Conservation (phyloP, 2,797 vertebrate species). For the Synanceia verrucosa region DNA sequence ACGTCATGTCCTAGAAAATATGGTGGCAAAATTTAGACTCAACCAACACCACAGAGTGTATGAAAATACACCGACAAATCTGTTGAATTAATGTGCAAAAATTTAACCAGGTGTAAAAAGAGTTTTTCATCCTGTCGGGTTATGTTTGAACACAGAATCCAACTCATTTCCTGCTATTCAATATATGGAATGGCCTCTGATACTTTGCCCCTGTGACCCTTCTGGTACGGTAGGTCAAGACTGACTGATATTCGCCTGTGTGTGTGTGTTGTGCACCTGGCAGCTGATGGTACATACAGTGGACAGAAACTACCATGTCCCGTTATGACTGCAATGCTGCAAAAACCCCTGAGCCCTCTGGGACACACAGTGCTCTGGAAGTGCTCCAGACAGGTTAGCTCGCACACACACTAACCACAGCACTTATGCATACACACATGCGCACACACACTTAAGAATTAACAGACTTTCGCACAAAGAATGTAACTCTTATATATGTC, state of each 20-base stretch:
- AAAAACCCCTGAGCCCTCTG: constrained; percentile 71
- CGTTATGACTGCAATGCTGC: constrained; percentile 69
- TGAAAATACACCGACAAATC: background rate
- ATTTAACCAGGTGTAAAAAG: background rate
- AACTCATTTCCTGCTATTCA: constrained; percentile 52
- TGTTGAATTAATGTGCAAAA: background rate
- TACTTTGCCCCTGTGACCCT: constrained; percentile 37
- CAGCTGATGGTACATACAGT: constrained; percentile 69
- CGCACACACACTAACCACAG: background rate
- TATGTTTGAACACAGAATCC: constrained; percentile 16
- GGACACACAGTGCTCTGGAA: constrained; percentile 55
- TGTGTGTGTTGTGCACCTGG: constrained; percentile 69
- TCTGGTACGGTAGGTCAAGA: constrained; percentile 21
- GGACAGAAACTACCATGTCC: constrained; percentile 73
- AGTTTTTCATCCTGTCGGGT: background rate
- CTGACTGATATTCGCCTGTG: background rate
- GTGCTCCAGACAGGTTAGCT: constrained; percentile 49
- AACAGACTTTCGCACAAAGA: background rate
- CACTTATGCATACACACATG: background rate
- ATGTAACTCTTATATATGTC: too few species aligned
- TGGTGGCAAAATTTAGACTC: background rate
- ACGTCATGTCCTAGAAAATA: constrained; percentile 88
- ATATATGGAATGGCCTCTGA: constrained; percentile 25
- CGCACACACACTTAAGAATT: background rate
- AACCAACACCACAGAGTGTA: too few species aligned